These are phyloP conservation scores for Aelia acuminata DNA, from an alignment of 2,888 invertebrate species.

Conservation along the genomic window DNA sequence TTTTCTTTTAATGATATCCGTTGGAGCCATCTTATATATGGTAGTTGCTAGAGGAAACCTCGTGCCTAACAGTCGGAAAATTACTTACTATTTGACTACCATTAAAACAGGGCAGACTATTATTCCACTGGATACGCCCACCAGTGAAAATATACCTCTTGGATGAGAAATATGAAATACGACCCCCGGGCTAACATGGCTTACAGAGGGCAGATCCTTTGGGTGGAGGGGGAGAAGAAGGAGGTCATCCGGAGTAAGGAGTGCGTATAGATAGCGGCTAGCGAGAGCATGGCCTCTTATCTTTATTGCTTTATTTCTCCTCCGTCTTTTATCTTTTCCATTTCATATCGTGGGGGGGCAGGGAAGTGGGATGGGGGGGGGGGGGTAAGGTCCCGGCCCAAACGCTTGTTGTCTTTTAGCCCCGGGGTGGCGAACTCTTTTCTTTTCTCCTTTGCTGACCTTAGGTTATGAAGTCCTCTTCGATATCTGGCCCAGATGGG, in stretches of 20 bases:
- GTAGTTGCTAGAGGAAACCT: neutral
- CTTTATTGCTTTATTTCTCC: slow-evolving; percentile 26
- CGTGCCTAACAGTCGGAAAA: neutral
- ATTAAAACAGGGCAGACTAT: neutral
- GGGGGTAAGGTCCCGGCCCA: no score
- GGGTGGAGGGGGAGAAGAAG: neutral
- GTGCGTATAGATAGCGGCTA: slow-evolving; percentile 40
- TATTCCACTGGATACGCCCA: neutral
- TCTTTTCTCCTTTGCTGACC: neutral
- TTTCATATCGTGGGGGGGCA: slow-evolving; percentile 1
- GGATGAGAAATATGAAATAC: neutral
- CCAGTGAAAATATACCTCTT: neutral
- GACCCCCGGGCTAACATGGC: neutral
- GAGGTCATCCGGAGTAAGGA: neutral
- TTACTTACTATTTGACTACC: neutral
- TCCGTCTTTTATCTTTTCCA: slow-evolving; percentile 45
- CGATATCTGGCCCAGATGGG: neutral
- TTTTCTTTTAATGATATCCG: no score
- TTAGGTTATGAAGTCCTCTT: neutral
- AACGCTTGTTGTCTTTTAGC: neutral
- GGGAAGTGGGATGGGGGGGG: no score
- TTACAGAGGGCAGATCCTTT: neutral
- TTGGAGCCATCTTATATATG: no score
- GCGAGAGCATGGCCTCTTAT: neutral
- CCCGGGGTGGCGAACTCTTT: neutral